Conservation (phyloP, 2,888 invertebrate genomes). For the Phytoseiulus persimilis region DNA sequence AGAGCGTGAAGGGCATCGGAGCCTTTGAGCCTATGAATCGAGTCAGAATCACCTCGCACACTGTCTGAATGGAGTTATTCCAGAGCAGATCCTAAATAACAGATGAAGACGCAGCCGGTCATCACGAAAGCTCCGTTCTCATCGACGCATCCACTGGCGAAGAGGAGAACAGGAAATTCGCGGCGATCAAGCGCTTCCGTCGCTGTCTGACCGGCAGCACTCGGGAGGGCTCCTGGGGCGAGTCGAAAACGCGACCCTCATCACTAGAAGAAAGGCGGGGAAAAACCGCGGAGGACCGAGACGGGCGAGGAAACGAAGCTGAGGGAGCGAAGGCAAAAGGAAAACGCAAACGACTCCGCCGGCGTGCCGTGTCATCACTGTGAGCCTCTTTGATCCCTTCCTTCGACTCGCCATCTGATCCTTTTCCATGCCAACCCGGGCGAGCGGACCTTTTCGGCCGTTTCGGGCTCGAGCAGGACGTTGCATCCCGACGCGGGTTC, state of each 20-base stretch:
- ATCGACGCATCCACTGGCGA: background rate
- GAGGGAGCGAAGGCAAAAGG: background rate
- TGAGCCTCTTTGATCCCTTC: slow-evolving; percentile 5
- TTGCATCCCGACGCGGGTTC: background rate
- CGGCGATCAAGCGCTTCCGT: slow-evolving; percentile 36
- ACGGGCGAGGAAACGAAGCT: background rate
- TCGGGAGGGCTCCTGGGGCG: slow-evolving; percentile 7
- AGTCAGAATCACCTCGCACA: background rate
- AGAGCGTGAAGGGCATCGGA: background rate
- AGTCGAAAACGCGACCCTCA: slow-evolving; percentile 34
- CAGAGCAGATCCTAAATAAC: background rate
- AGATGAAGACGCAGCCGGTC: background rate
- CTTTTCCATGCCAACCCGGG: background rate
- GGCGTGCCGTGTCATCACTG: background rate
- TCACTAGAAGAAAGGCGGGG: slow-evolving; percentile 6
- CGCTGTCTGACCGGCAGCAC: background rate
- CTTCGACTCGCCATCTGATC: background rate
- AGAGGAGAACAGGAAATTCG: slow-evolving; percentile 22
- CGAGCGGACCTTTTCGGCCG: background rate
- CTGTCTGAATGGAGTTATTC: background rate
- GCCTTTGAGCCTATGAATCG: background rate
- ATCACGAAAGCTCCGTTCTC: background rate
- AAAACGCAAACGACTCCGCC: background rate
- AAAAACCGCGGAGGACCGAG: background rate
- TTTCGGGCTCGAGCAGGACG: background rate